Evolutionary conservation across 2,888 invertebrate genomes (phyloP), one percentile per base, ranked within the genome.

Genomic region (Pterobdella sp.): DNA sequence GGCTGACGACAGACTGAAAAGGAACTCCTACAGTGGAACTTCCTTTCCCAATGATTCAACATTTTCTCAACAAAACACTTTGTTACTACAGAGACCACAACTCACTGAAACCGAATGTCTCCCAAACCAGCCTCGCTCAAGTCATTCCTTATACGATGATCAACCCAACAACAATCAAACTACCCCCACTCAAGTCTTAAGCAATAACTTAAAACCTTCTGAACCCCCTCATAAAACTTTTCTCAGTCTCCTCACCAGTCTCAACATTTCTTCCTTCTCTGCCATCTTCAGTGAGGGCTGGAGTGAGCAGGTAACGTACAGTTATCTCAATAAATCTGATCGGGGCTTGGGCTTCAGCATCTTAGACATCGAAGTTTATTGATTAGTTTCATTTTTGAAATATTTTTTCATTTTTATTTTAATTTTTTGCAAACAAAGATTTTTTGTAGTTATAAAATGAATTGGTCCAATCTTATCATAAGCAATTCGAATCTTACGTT

Each of bases 341-440:
- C 89, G 94, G 75, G 98, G 98, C 22, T 88, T 99, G 75, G 98
- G 98, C 76, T 98, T 98, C 87, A 96, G 95, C 76, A 95, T 98
- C 84, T 88, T 98, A 78, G 98, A 86, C 78, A 86, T 86, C 78
- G 84, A 85, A 82, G 85, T 85, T 75, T 74, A 75, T n/a, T 64
- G 4, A 32, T 49, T 1, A 26, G 3, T 7, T n/a, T 68, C 7
- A 18, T 14, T 31, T 31, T 67, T 18, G 14, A 64, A 64, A 26
- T 29, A 14, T 26, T 37, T 68, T 42, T 0, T 32, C 35, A 18
- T 52, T 14, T 49, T 29, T 29, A 18, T 31, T 63, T 34, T 34
- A 32, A 32, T 52, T 35, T 60, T 65, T 18, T 65, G n/a, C 34
- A 1, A 60, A n/a, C 22, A 1, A 60, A 4, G 31, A 52, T 29